phyloP scores from a whole-genome alignment of 2,113 vertebrate species.

The Illadopsis cleaveri region DNA sequence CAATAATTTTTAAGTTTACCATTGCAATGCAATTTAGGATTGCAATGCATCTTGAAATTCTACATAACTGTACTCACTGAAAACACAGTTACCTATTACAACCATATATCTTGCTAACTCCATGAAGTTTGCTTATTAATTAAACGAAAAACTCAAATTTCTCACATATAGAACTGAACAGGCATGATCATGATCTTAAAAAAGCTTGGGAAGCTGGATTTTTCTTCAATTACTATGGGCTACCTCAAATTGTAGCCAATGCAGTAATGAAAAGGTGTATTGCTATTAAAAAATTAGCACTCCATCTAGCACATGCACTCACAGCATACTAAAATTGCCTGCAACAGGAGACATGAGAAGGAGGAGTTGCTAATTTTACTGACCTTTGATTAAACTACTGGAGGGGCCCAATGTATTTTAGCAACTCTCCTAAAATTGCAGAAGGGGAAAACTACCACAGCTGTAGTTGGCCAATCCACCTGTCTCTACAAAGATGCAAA shows the following conservation, averaged over 20 bases:
- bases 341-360: neutral
- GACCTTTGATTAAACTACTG: neutral
- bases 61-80: neutral
- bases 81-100: neutral
- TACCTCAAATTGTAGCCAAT: neutral
- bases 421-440: neutral
- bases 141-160: neutral
- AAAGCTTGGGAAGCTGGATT: neutral
- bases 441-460: neutral
- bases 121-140: neutral
- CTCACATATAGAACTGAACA: neutral
- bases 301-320: neutral
- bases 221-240: neutral
- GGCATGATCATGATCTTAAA: fast-evolving
- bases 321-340: neutral
- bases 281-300: neutral
- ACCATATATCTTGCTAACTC: neutral
- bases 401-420: neutral
- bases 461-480: neutral
- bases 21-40: neutral
- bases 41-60: neutral
- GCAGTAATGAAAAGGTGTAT: neutral
- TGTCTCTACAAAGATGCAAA: neutral
- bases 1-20: neutral
- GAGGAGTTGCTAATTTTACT: neutral